Percentiles rank a stretch among this genome's conserved stretches.
Evolutionary conservation across 2,888 invertebrate species (phyloP).

Genomic region (Nesidiocoris tenuis): DNA sequence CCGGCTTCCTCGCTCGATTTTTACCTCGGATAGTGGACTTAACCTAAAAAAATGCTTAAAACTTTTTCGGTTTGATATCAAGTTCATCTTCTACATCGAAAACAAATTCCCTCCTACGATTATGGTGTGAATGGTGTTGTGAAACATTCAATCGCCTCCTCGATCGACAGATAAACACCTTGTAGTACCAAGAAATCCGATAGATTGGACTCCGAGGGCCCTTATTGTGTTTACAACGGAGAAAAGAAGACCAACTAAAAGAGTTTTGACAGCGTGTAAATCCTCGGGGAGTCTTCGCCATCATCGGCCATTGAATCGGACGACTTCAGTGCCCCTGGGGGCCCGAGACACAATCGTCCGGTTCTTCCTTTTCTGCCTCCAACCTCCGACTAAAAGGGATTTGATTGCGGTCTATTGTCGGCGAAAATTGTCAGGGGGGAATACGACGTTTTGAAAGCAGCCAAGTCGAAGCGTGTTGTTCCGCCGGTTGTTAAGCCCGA

Average conservation of each 20-base stretch:
- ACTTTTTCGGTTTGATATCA: too few species aligned
- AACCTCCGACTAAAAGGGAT: background rate
- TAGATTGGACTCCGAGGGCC: background rate
- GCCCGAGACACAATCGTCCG: background rate
- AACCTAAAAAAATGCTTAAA: too few species aligned
- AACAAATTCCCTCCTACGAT: too few species aligned
- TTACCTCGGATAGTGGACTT: too few species aligned
- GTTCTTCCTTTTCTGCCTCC: background rate
- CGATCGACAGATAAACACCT: background rate
- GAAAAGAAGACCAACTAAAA: background rate
- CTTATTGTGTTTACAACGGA: background rate
- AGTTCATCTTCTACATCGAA: too few species aligned
- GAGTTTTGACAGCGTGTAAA: background rate
- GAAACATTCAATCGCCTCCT: background rate
- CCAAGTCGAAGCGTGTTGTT: background rate
- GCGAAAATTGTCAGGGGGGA: background rate
- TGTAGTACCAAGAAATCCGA: background rate
- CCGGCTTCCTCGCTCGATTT: too few species aligned
- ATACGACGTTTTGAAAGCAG: background rate
- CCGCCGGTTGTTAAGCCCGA: background rate
- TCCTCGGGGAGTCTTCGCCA: background rate
- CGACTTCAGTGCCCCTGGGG: background rate
- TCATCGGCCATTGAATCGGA: background rate
- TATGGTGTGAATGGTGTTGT: too few species aligned
- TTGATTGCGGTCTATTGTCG: background rate